Conservation (phyloP, 1,140 invertebrate species). For the Hestina assimilis region DNA sequence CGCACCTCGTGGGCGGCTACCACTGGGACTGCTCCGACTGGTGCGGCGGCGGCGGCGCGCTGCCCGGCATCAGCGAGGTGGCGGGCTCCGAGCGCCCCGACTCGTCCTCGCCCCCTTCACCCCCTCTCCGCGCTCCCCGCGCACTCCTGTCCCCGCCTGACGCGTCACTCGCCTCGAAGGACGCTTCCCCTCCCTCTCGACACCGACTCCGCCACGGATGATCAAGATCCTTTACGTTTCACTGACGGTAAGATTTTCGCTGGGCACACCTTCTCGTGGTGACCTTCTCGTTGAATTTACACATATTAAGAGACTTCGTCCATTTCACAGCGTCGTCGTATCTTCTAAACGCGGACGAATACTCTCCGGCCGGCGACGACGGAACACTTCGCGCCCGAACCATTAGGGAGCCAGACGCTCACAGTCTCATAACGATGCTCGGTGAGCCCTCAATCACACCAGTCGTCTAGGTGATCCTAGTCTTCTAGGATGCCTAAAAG, state of each 20-base stretch:
- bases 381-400: constrained; percentile 76
- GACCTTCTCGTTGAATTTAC: not conserved
- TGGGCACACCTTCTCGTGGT: not conserved
- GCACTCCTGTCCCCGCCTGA: constrained; percentile 19
- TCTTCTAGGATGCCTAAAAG: too few species aligned
- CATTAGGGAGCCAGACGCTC: constrained; percentile 63
- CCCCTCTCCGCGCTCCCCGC: constrained; percentile 36
- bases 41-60: constrained; percentile 86
- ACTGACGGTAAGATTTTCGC: constrained; percentile 37
- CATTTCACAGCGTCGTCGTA: constrained; percentile 82
- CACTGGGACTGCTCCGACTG: constrained; percentile 98
- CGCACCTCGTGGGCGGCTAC: constrained; percentile 80
- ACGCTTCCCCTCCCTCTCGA: constrained; percentile 27
- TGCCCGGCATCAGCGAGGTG: constrained; percentile 93
- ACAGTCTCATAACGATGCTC: constrained; percentile 66
- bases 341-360: constrained; percentile 90
- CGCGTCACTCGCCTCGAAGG: constrained; percentile 12
- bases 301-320: not conserved
- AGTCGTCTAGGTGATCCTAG: too few species aligned
- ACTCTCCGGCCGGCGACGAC: constrained; percentile 87
- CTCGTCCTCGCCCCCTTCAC: constrained; percentile 80
- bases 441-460: constrained; percentile 38
- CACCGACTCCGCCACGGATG: constrained; percentile 51
- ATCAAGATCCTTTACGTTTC: constrained; percentile 34
- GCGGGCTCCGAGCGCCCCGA: constrained; percentile 94